Evolutionary conservation across 2,888 invertebrate genomes (phyloP).

Genomic region (Cosmopolites sordidus): DNA sequence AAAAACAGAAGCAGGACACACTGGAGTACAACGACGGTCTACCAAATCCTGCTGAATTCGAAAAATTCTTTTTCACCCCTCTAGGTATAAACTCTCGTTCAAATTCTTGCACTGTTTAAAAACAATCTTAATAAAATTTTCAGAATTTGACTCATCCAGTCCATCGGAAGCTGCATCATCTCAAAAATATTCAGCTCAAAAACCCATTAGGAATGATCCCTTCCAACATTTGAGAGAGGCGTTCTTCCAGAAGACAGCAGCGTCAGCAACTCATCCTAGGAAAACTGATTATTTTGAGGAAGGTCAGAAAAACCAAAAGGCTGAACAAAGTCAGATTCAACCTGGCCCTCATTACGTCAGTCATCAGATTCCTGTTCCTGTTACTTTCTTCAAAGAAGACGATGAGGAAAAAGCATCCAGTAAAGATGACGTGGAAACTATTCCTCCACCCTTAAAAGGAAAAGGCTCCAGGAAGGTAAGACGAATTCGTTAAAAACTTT

Average conservation of each 20-base stretch:
- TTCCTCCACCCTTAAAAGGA: slow-evolving; percentile 29
- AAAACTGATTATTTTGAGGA: slow-evolving; percentile 45
- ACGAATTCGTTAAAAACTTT: too few species aligned
- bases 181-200: neutral
- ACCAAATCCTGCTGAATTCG: slow-evolving; percentile 55
- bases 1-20: slow-evolving; percentile 14
- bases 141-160: neutral
- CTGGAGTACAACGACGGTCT: slow-evolving; percentile 25
- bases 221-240: slow-evolving; percentile 15
- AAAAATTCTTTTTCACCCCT: slow-evolving; percentile 48
- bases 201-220: slow-evolving; percentile 11
- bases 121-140: neutral
- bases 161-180: neutral
- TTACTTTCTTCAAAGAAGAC: slow-evolving; percentile 14
- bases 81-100: slow-evolving; percentile 24
- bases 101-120: neutral
- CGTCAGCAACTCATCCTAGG: slow-evolving; percentile 27
- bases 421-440: slow-evolving; percentile 31
- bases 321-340: slow-evolving; percentile 23
- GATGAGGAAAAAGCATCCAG: slow-evolving; percentile 29
- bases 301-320: slow-evolving; percentile 34
- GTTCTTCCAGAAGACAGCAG: slow-evolving; percentile 2
- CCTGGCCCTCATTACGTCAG: slow-evolving; percentile 42
- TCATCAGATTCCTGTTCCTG: slow-evolving; percentile 36
- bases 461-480: slow-evolving; percentile 3